These are phyloP conservation scores for Crotalus horridus DNA, from an alignment of 2,113 vertebrate genomes.

Conservation along the genomic window DNA sequence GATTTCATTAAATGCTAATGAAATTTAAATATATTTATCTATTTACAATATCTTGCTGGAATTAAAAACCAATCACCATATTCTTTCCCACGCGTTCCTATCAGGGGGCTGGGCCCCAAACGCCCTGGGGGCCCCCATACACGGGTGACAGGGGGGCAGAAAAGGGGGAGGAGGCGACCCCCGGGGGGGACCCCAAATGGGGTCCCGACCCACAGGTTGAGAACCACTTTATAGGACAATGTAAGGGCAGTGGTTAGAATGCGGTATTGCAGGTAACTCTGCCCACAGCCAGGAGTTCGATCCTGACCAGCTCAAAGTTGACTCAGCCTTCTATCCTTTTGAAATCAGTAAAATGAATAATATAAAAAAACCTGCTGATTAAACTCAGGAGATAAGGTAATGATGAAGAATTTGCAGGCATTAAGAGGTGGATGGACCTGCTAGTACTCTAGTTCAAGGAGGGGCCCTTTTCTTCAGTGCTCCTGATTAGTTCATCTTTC, in stretches of 20 bases:
- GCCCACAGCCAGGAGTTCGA: not conserved
- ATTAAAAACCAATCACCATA: not conserved
- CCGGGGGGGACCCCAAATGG: too few relatives aligned
- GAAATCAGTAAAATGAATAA: too few relatives aligned
- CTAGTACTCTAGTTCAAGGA: not conserved
- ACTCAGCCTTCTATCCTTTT: too few relatives aligned
- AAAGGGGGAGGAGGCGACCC: too few relatives aligned
- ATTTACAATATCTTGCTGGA: not conserved
- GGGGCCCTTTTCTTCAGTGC: too few relatives aligned
- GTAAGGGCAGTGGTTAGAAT: not conserved
- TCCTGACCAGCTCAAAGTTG: not conserved
- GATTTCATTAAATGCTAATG: not conserved
- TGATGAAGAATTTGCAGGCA: not conserved
- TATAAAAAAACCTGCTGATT: not conserved
- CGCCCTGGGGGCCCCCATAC: too few relatives aligned
- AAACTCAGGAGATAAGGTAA: not conserved
- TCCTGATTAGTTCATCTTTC: not conserved
- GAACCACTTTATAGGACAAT: not conserved
- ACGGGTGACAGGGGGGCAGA: too few relatives aligned
- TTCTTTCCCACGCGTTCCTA: not conserved
- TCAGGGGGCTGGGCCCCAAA: too few relatives aligned
- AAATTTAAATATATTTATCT: not conserved
- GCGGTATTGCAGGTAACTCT: not conserved
- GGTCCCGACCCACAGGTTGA: too few relatives aligned
- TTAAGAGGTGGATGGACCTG: not conserved